A percentile compares a stretch with the other conserved stretches of the same genome.
These are phyloP conservation scores for Fregata magnificens DNA, from an alignment of 2,113 vertebrate species.

Conservation along the genomic window DNA sequence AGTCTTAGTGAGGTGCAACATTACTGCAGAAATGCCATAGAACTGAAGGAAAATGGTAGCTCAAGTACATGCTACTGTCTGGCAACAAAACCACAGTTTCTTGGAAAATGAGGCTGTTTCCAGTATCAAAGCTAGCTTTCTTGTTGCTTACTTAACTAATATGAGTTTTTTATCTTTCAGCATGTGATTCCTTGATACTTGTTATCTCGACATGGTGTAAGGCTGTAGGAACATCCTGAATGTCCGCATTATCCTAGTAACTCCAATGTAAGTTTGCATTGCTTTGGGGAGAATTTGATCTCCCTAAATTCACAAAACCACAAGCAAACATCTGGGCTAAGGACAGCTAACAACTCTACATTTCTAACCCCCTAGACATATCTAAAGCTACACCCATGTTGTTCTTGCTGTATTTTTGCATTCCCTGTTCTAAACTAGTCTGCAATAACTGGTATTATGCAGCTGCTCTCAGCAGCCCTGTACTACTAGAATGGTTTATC, in stretches of 20 bases:
- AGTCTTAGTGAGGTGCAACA: neutral
- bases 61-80: neutral
- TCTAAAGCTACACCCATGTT: accelerated
- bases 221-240: neutral
- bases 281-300: neutral
- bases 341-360: neutral
- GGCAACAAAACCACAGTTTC: neutral
- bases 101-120: neutral
- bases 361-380: neutral
- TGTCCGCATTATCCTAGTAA: neutral
- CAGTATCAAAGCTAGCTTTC: neutral
- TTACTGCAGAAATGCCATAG: neutral
- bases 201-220: neutral
- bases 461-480: neutral
- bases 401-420: neutral
- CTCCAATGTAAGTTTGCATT: neutral
- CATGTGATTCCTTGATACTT: neutral
- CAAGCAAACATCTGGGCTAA: neutral
- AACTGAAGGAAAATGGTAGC: neutral
- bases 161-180: neutral
- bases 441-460: neutral
- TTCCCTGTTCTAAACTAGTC: neutral
- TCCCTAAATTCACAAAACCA: neutral
- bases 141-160: neutral
- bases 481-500: neutral